phyloP scores from a whole-genome alignment of 2,797 vertebrate genomes.

The Paedocypris micromegethes region DNA sequence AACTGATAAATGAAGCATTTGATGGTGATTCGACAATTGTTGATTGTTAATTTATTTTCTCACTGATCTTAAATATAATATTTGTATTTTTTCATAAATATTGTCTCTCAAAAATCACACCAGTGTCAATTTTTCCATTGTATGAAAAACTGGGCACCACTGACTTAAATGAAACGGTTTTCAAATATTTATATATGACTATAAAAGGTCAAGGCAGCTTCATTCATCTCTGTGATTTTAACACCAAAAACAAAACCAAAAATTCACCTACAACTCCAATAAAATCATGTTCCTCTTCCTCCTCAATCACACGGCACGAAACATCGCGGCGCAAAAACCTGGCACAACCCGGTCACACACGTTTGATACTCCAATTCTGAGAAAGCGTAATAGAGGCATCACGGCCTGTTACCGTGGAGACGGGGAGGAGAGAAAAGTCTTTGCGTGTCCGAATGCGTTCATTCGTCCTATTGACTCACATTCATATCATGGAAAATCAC shows the following conservation, averaged over 20 bases:
- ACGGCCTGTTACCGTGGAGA: slow-evolving; percentile 40
- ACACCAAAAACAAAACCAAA: not conserved
- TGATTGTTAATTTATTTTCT: too few relatives aligned
- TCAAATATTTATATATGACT: too few relatives aligned
- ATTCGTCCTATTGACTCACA: not conserved
- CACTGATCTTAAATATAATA: too few relatives aligned
- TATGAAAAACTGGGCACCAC: too few relatives aligned
- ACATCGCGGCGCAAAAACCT: slow-evolving; percentile 33
- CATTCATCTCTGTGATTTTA: too few relatives aligned
- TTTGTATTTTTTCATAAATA: too few relatives aligned
- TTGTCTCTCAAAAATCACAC: too few relatives aligned
- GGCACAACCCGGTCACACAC: slow-evolving; percentile 28
- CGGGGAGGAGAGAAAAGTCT: slow-evolving; percentile 38
- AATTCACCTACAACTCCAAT: not conserved
- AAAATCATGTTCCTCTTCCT: not conserved
- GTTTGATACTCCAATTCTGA: slow-evolving; percentile 17
- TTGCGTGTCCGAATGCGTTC: slow-evolving; percentile 20
- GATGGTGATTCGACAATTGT: too few relatives aligned
- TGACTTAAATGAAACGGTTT: too few relatives aligned
- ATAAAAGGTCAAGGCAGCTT: too few relatives aligned
- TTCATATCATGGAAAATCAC: slow-evolving; percentile 7
- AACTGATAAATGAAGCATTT: too few relatives aligned
- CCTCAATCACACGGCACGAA: slow-evolving; percentile 13
- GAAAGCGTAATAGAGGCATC: slow-evolving; percentile 23
- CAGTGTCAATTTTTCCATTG: too few relatives aligned